Base-by-base conservation (phyloP, 2,797 vertebrate species). In the Astyanax mexicanus region DNA sequence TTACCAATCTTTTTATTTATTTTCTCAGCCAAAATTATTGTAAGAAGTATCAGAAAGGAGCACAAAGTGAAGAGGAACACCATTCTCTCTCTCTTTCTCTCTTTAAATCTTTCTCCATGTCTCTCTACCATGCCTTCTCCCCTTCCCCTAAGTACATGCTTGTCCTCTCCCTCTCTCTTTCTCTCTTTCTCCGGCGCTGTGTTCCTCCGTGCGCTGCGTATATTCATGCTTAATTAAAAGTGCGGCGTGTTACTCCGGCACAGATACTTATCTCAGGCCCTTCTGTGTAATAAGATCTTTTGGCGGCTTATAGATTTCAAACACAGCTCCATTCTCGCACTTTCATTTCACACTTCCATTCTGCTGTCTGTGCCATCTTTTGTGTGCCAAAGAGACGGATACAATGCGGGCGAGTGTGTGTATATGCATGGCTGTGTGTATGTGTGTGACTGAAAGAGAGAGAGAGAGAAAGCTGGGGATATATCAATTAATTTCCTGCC, bases 201-300 rank as follows among this genome's bases (percentile, higher is more conserved):
- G 79, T 82, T 81, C 47, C 64, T 75, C 73, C 75, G 84, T 67
- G 71, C 68, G 71, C 72, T 13, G 86, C 88, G 88, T 89, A 90
- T 92, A 92, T 90, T 91, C 92, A 88, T 91, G 91, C 91, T 93
- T 98, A 98, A 98, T 98, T 98, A 98, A 98, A 98, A 97, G 96
- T 95, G 94, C 93, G 94, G 95, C 95, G 95, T 96, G 96, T 98
- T 98, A 97, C 96, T 97, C 95, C 95, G 95, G 93, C 94, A 93
- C 92, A 95, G 96, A 97, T 97, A 93, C 91, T 93, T 96, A 98
- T 99, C n/a, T n/a, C 96, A 89, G 88, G 23, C 91, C 88, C 89
- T 91, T 89, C 94, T 95, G 91, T 95, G 96, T 96, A 98, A 98
- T 93, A 95, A 90, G 95, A 98, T 96, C 95, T 93, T 92, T 82